Conservation (phyloP, 2,797 vertebrate genomes). For the Xiphophorus birchmanni region DNA sequence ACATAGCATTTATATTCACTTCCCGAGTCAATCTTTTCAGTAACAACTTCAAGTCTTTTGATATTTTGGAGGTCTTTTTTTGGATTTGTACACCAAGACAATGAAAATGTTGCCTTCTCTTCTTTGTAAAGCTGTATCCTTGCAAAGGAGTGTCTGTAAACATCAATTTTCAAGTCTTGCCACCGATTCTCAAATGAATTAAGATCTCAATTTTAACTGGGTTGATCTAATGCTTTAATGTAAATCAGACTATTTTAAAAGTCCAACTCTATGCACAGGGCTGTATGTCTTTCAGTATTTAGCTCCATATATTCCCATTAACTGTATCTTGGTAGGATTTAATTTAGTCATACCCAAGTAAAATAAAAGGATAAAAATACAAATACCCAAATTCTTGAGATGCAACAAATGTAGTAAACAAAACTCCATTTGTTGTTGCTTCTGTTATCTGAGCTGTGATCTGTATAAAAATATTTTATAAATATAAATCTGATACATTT, state of each 20-base stretch:
- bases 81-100: neutral
- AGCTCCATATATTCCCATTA: neutral
- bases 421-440: conserved; percentile 26
- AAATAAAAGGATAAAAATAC: neutral
- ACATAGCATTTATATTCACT: neutral
- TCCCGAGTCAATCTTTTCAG: neutral
- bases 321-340: neutral
- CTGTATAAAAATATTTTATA: conserved; percentile 23
- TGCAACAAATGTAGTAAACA: too few relatives aligned
- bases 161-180: neutral
- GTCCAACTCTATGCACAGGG: neutral
- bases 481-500: conserved; percentile 53
- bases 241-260: neutral
- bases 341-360: neutral
- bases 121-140: neutral
- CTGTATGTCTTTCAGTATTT: neutral
- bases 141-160: neutral
- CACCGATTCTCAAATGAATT: neutral
- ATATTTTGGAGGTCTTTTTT: neutral
- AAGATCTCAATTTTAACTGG: neutral
- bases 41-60: neutral
- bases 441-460: conserved; percentile 22
- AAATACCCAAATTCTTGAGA: neutral
- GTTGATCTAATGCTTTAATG: neutral
- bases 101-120: neutral